Evolutionary conservation across 2,888 invertebrate species (phyloP).

Genomic region (Dendrolimus houi): DNA sequence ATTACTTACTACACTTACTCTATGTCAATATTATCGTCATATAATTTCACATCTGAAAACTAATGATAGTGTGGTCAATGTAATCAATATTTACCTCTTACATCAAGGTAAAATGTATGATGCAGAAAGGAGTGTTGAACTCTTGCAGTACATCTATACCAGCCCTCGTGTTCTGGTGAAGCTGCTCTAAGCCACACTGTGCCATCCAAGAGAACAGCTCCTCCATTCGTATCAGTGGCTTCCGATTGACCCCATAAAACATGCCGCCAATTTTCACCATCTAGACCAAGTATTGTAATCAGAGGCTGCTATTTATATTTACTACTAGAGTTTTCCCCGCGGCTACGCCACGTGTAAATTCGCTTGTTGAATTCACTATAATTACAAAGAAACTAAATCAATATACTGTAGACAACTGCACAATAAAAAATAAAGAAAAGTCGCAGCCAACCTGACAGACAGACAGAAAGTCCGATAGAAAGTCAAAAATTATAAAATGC

Average conservation of each 20-base stretch:
- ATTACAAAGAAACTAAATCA: no score
- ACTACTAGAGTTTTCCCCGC: no score
- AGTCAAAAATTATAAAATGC: no score
- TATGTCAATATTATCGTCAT: no score
- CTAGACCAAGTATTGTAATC: slow-evolving; percentile 19
- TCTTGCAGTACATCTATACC: slow-evolving; percentile 89
- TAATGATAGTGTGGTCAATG: background rate
- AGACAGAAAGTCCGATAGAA: no score
- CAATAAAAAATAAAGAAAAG: no score
- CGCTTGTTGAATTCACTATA: no score
- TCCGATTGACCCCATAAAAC: slow-evolving; percentile 64
- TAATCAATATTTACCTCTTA: slow-evolving; percentile 42
- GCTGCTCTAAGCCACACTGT: slow-evolving; percentile 84
- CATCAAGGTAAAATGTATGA: slow-evolving; percentile 61
- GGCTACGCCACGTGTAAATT: no score
- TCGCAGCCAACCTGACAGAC: no score
- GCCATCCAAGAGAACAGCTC: slow-evolving; percentile 80
- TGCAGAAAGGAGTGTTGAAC: slow-evolving; percentile 61
- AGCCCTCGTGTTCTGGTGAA: slow-evolving; percentile 87
- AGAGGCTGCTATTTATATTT: background rate
- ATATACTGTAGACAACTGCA: no score
- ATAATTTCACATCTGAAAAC: no score
- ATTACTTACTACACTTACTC: no score
- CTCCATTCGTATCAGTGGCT: slow-evolving; percentile 60
- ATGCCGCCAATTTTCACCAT: slow-evolving; percentile 66